Evolutionary conservation across 1,140 invertebrate genomes (phyloP).

Genomic region (Vanessa atalanta): DNA sequence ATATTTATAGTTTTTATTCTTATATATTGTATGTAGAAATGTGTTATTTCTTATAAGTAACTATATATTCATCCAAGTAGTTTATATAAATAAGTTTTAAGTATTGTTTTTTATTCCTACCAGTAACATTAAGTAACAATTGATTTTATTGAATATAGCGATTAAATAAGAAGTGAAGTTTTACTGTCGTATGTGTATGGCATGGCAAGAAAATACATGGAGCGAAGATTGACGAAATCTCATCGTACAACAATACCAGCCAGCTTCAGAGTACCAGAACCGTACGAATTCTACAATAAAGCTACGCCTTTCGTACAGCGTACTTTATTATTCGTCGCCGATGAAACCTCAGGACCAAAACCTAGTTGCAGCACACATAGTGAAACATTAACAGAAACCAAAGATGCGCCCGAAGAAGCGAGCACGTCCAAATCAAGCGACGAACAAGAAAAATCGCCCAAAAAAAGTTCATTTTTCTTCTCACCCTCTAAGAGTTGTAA

Average conservation of each 20-base stretch:
- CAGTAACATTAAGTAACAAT: too few species aligned
- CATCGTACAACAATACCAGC: slow-evolving; percentile 73
- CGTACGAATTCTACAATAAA: slow-evolving; percentile 77
- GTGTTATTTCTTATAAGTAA: too few species aligned
- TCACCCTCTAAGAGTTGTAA: slow-evolving; percentile 77
- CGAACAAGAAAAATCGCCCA: slow-evolving; percentile 76
- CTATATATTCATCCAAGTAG: too few species aligned
- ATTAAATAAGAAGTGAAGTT: slow-evolving; percentile 11
- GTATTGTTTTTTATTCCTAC: too few species aligned
- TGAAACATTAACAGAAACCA: slow-evolving; percentile 43
- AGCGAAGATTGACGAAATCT: slow-evolving; percentile 74
- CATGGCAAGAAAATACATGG: slow-evolving; percentile 81
- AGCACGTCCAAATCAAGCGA: slow-evolving; percentile 62
- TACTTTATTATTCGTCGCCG: slow-evolving; percentile 75
- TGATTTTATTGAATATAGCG: neutral
- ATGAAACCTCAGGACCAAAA: slow-evolving; percentile 70
- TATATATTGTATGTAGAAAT: too few species aligned
- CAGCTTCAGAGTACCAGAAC: slow-evolving; percentile 74
- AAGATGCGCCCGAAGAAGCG: slow-evolving; percentile 56
- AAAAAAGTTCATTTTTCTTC: slow-evolving; percentile 78
- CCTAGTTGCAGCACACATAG: slow-evolving; percentile 40
- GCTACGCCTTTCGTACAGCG: slow-evolving; percentile 79
- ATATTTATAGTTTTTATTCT: too few species aligned
- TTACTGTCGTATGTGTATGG: slow-evolving; percentile 38
- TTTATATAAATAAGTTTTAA: too few species aligned